Evolutionary conservation across 1,140 invertebrate species (phyloP), one percentile per base, ranked within the genome.

Genomic region (Rhynchophorus ferrugineus): DNA sequence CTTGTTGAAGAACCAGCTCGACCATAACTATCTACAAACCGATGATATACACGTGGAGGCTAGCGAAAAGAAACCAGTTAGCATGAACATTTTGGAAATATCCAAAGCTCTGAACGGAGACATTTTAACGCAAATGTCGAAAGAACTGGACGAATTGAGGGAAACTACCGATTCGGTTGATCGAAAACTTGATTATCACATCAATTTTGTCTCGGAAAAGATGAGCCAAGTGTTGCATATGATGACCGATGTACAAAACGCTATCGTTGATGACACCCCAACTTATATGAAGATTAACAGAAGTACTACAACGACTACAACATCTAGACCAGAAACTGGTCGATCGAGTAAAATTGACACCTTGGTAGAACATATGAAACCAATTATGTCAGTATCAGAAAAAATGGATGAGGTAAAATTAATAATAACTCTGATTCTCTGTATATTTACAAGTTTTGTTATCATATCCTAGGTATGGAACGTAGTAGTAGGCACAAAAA

Each of bases 401-500:
- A 90, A 91, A 69, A 90, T 91, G 85, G 87, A 91, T 58, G 84
- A 91, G 71, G 51, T 51, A 36, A 36, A 11, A 29, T 29, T 29
- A 5, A 29, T 6, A 29, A 29, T 29, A 5, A 11, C 24, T 29
- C 11, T 6, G 24, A 29, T 5, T 29, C 24, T 6, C 11, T 29
- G 24, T 29, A 29, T 6, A 29, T 29, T 29, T 29, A 6, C 24
- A 29, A 6, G 24, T 29, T 11, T 6, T 29, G 24, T 29, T 11
- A 29, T 29, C 24, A 6, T 29, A 5, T 29, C 24, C 20, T 18
- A 51, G 49, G 85, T 91, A 3, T 91, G 87, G 87, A 83, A 87
- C 61, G 85, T 90, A 11, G 84, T 91, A 14, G 85, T 90, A 3
- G 87, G 87, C 2, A 90, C 87, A 1, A 91, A 91, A 66, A 87